These are phyloP conservation scores for Crocidura indochinensis DNA, from an alignment of 2,797 vertebrate genomes.

Conservation along the genomic window DNA sequence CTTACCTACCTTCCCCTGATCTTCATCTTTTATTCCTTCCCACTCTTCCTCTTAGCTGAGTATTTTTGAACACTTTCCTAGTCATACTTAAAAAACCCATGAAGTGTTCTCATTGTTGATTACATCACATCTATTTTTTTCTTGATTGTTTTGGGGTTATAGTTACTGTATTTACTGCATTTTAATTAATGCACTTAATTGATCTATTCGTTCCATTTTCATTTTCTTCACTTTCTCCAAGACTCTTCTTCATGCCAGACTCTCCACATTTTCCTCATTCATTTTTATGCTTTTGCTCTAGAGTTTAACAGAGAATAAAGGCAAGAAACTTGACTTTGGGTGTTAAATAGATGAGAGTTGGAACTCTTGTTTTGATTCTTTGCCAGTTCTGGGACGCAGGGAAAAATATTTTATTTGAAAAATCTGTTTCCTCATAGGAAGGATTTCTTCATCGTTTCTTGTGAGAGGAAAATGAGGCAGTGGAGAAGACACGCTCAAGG, in stretches of 20 bases:
- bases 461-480: neutral
- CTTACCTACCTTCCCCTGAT: neutral
- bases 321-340: neutral
- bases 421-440: constrained; percentile 16
- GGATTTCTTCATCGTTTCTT: neutral
- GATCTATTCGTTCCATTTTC: neutral
- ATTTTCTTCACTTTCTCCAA: neutral
- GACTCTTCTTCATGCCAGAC: neutral
- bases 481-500: neutral
- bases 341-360: neutral
- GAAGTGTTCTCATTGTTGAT: neutral
- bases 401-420: neutral
- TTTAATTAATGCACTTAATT: too few species aligned
- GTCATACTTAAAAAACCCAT: constrained; percentile 24
- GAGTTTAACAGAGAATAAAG: neutral
- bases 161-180: neutral
- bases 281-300: neutral
- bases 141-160: constrained; percentile 2
- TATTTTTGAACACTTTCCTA: constrained; percentile 2
- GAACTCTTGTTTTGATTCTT: neutral
- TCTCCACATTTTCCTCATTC: neutral
- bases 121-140: neutral
- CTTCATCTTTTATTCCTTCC: neutral
- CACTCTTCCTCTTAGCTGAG: neutral
- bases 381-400: neutral